phyloP scores from a whole-genome alignment of 2,113 vertebrate species.

The Corythornis vintsioides region DNA sequence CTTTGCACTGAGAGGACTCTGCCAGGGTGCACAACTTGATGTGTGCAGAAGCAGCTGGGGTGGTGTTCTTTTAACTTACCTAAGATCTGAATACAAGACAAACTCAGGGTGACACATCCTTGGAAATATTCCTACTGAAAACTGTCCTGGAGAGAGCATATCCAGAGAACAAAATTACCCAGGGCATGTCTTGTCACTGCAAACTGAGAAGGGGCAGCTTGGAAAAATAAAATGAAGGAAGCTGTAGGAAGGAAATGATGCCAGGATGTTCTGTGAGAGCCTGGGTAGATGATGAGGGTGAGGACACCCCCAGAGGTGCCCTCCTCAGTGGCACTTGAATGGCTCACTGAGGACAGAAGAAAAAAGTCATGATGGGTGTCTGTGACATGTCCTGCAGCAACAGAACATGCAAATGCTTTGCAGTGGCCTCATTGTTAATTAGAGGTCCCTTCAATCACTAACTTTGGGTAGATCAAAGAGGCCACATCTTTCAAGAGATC shows the following conservation, averaged over 20 bases:
- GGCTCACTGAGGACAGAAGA: neutral
- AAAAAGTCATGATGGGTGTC: neutral
- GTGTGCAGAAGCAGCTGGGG: neutral
- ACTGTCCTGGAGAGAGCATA: neutral
- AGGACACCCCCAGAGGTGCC: neutral
- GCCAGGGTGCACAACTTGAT: neutral
- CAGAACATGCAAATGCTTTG: conserved; percentile 24
- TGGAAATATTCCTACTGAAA: conserved; percentile 37
- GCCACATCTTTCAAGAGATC: neutral
- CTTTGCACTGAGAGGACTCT: neutral
- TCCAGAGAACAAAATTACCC: neutral
- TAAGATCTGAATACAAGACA: neutral
- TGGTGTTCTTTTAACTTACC: neutral
- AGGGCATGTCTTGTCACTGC: neutral
- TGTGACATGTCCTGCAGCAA: neutral
- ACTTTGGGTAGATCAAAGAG: neutral
- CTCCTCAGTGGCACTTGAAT: neutral
- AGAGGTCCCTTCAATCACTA: conserved; percentile 11
- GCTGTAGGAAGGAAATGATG: conserved; percentile 44
- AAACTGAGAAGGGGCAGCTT: conserved; percentile 24
- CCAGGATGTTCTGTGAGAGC: neutral
- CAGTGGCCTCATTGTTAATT: conserved; percentile 17
- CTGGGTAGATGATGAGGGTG: neutral
- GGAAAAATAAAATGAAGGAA: conserved; percentile 7
- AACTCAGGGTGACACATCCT: conserved; percentile 22